Evolutionary conservation across 2,113 vertebrate species (phyloP).

Genomic region (Trogon melanurus): DNA sequence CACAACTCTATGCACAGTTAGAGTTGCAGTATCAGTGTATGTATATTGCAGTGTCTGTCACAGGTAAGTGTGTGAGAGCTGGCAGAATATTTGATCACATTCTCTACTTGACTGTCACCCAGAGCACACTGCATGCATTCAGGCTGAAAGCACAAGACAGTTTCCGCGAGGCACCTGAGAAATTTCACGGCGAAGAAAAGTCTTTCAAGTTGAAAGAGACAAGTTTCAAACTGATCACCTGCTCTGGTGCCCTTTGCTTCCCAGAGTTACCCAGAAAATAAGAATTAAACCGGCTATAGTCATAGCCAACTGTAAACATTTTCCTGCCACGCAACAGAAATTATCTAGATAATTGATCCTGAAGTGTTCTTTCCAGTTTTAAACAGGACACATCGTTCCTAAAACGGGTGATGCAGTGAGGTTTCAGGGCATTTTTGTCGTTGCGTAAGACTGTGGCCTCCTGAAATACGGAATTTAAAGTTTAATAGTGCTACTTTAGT

Average conservation of each 20-base stretch:
- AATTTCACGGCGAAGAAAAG: background rate
- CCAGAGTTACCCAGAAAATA: constrained; percentile 7
- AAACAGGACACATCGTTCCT: background rate
- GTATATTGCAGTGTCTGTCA: background rate
- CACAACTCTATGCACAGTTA: fast-evolving
- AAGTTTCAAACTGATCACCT: constrained; percentile 7
- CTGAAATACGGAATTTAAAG: background rate
- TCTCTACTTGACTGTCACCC: constrained; percentile 52
- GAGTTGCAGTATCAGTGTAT: background rate
- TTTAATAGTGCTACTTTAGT: background rate
- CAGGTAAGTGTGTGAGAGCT: background rate
- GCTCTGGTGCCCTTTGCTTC: constrained; percentile 3
- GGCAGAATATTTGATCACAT: constrained; percentile 57
- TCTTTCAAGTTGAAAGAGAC: constrained; percentile 30
- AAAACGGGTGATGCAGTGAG: constrained; percentile 7
- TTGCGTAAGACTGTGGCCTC: background rate
- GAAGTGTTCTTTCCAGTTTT: constrained; percentile 23
- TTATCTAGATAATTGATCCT: background rate
- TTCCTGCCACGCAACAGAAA: background rate
- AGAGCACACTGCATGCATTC: constrained; percentile 61
- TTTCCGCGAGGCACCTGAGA: constrained; percentile 64
- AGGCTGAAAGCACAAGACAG: constrained; percentile 45
- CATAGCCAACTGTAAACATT: constrained; percentile 51
- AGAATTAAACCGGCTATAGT: constrained; percentile 16
- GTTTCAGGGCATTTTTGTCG: background rate